Percentiles rank a stretch among this genome's conserved stretches.
Conservation (phyloP, 2,797 vertebrate species). For the Clarias laeviceps region DNA sequence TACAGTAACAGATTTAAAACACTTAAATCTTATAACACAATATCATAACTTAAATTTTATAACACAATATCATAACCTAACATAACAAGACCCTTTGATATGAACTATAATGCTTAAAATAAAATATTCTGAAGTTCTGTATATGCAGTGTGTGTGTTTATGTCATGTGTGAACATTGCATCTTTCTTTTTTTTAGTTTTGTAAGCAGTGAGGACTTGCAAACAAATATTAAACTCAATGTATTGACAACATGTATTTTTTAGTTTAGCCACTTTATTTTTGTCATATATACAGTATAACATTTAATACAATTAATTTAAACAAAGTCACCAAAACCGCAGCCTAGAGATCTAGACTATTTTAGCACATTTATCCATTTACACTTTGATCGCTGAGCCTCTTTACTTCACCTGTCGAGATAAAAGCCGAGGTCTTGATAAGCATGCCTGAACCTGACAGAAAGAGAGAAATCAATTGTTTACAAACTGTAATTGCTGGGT, state of each 20-base stretch:
- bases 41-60: not conserved
- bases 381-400: constrained; percentile 3
- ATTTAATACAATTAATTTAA: not conserved
- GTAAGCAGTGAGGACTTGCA: not conserved
- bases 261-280: not conserved
- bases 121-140: not conserved
- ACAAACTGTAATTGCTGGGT: constrained; percentile 77
- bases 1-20: too few species aligned
- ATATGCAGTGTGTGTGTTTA: not conserved
- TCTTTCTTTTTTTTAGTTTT: not conserved
- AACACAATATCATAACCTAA: not conserved
- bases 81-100: not conserved
- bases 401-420: constrained; percentile 11
- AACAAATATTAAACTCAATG: not conserved
- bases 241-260: not conserved
- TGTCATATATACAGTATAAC: too few species aligned
- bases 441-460: not conserved
- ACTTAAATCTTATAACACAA: not conserved
- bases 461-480: constrained; percentile 58
- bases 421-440: constrained; percentile 4
- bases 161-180: too few species aligned
- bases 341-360: not conserved
- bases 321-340: not conserved
- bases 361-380: not conserved
- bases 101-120: not conserved